Percentiles rank a stretch among this genome's conserved stretches.
Conservation (phyloP, 1,140 invertebrate species). For the Aphaenogaster floridana region DNA sequence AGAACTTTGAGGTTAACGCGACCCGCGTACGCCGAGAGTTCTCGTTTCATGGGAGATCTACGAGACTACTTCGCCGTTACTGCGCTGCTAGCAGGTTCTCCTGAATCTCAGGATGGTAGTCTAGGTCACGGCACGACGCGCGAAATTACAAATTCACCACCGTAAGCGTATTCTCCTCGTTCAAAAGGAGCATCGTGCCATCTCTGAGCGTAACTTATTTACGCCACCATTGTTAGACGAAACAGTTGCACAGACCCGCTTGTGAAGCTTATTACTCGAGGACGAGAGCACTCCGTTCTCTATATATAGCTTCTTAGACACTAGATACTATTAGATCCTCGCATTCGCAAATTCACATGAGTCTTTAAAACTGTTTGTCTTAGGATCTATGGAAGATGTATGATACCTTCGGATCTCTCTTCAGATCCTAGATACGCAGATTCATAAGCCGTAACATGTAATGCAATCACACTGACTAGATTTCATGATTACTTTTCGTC, state of each 20-base stretch:
- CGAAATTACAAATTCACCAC: constrained; percentile 60
- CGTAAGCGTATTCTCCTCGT: constrained; percentile 55
- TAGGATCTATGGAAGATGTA: neutral
- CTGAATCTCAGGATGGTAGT: constrained; percentile 33
- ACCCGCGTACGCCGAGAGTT: constrained; percentile 7
- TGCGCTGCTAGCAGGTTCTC: neutral
- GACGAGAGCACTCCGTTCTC: neutral
- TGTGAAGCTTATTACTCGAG: constrained; percentile 45
- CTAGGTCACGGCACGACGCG: constrained; percentile 18
- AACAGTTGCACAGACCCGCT: constrained; percentile 38
- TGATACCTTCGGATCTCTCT: neutral
- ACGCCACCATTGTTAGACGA: constrained; percentile 53
- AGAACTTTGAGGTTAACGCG: constrained; percentile 4
- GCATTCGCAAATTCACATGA: neutral
- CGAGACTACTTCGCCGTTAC: constrained; percentile 34
- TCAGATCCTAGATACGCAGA: neutral
- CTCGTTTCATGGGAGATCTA: constrained; percentile 44
- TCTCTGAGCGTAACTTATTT: constrained; percentile 51
- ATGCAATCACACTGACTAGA: too few relatives aligned
- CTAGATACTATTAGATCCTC: neutral
- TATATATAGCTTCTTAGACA: neutral
- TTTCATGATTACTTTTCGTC: neutral
- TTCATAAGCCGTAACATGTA: neutral
- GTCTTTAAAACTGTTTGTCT: constrained; percentile 19
- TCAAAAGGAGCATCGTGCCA: constrained; percentile 58